These are phyloP conservation scores for Misgurnus mizolepis DNA, from an alignment of 2,113 vertebrate species.

Conservation along the genomic window DNA sequence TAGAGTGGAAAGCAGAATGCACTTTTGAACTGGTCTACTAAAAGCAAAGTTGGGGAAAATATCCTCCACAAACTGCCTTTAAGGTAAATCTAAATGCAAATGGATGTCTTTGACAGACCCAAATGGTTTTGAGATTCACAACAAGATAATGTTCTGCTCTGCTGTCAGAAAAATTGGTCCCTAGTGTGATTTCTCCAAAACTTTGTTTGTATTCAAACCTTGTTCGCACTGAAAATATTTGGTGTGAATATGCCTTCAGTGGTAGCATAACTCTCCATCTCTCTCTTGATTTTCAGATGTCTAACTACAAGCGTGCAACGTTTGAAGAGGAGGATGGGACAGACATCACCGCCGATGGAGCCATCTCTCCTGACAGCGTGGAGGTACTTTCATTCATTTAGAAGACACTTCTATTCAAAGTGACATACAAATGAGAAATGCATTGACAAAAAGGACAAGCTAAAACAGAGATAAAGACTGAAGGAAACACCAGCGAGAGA, in stretches of 20 bases:
- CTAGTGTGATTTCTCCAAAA: neutral
- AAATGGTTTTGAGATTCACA: too few relatives aligned
- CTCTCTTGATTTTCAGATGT: constrained; percentile 79
- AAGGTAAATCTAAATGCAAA: too few relatives aligned
- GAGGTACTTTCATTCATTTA: constrained; percentile 74
- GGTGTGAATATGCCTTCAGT: neutral
- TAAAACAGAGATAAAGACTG: neutral
- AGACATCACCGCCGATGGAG: constrained; percentile 77
- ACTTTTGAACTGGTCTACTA: too few relatives aligned
- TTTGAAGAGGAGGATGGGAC: constrained; percentile 88
- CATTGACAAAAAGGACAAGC: neutral
- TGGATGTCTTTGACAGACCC: too few relatives aligned
- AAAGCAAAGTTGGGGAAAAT: too few relatives aligned
- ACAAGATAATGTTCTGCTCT: too few relatives aligned
- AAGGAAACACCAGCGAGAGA: neutral
- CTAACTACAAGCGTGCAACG: constrained; percentile 90
- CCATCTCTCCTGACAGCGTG: constrained; percentile 80
- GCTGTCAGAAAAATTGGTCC: neutral
- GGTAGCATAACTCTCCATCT: neutral
- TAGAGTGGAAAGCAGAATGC: too few relatives aligned
- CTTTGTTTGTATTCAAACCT: neutral
- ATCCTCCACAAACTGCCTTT: too few relatives aligned
- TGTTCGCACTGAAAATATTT: neutral
- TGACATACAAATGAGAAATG: neutral
- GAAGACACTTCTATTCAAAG: neutral